Conservation (phyloP, 2,888 invertebrate genomes). For the Lingula anatina region DNA sequence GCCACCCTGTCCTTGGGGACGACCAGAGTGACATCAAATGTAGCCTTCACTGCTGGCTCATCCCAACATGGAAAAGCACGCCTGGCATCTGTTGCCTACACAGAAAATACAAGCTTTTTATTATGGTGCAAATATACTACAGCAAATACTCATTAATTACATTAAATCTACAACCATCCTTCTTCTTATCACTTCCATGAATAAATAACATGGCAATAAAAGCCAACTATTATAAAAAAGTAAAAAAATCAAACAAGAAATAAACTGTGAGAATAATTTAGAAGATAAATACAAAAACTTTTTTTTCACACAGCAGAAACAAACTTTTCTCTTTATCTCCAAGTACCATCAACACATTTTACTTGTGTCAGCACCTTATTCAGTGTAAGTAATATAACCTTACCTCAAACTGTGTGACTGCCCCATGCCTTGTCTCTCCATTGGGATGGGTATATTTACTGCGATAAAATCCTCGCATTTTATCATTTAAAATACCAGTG, state of each 20-base stretch:
- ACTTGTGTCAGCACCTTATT: constrained; percentile 2
- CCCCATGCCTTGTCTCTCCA: constrained; percentile 74
- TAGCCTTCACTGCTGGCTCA: constrained; percentile 82
- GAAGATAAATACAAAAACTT: background rate
- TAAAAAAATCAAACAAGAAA: background rate
- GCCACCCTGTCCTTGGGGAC: constrained; percentile 76
- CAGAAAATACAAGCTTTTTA: too few species aligned
- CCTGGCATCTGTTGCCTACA: constrained; percentile 63
- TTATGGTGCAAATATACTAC: too few species aligned
- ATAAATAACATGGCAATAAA: too few species aligned
- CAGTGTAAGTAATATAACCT: too few species aligned
- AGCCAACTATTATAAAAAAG: background rate
- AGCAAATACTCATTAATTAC: too few species aligned
- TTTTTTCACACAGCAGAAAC: background rate
- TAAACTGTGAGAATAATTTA: background rate
- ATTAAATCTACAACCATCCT: too few species aligned
- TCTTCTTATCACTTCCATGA: too few species aligned
- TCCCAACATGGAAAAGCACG: constrained; percentile 88
- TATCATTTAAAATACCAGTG: constrained; percentile 82
- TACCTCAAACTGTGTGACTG: constrained; percentile 71
- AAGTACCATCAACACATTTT: background rate
- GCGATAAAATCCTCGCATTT: constrained; percentile 92
- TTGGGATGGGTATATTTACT: constrained; percentile 70
- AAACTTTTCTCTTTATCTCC: background rate
- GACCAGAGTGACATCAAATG: constrained; percentile 73